phyloP scores from a whole-genome alignment of 2,113 vertebrate genomes.

The Pterocles gutturalis region DNA sequence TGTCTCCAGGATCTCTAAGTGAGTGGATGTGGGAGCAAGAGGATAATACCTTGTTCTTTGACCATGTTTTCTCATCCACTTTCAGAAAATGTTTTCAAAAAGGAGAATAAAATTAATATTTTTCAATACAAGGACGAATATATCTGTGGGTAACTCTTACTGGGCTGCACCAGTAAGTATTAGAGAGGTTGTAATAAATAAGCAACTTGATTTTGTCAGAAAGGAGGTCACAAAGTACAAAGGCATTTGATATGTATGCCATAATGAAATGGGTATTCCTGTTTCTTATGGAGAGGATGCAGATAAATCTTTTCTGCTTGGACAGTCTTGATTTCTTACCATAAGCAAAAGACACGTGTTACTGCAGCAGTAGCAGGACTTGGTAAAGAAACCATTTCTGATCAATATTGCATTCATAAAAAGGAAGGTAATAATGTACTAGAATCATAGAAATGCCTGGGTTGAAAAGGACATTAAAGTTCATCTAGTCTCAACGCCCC shows the following conservation, averaged over 20 bases:
- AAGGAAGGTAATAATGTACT: background rate
- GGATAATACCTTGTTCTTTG: background rate
- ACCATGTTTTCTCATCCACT: background rate
- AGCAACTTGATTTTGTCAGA: background rate
- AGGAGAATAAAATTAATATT: background rate
- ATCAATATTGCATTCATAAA: background rate
- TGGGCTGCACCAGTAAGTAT: background rate
- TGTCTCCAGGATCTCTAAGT: background rate
- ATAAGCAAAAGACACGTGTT: background rate
- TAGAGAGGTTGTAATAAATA: background rate
- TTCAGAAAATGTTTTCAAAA: background rate
- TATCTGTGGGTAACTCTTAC: background rate
- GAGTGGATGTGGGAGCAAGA: background rate
- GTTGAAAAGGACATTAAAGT: too few species aligned
- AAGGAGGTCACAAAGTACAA: background rate
- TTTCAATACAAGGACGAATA: background rate
- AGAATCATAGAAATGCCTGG: too few species aligned
- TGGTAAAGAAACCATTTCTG: background rate
- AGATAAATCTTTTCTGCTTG: background rate
- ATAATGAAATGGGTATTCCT: background rate
- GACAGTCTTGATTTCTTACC: background rate
- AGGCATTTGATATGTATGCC: background rate
- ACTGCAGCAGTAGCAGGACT: background rate
- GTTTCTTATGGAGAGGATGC: background rate
- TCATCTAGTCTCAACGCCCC: too few species aligned